Evolutionary conservation across 2,797 vertebrate species (phyloP).

Genomic region (Phrynocephalus guinanensis): DNA sequence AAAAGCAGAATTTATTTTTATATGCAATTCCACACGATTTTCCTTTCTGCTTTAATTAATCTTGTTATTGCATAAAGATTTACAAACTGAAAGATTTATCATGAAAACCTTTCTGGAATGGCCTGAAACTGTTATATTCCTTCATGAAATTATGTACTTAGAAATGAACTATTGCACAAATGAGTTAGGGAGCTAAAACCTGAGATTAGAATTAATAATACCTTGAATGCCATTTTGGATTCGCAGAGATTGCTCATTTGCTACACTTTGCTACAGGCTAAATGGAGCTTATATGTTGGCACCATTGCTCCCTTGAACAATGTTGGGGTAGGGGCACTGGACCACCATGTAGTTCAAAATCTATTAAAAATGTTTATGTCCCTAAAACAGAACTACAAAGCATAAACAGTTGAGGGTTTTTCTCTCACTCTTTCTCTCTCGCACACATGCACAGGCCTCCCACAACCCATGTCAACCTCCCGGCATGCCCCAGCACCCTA

Average conservation of each 20-base stretch:
- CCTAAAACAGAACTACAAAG: too few relatives aligned
- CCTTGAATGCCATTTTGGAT: slow-evolving; percentile 64
- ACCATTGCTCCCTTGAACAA: slow-evolving; percentile 15
- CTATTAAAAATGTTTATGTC: too few relatives aligned
- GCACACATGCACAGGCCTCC: too few relatives aligned
- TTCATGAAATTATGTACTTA: slow-evolving; percentile 70
- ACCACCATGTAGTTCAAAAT: too few relatives aligned
- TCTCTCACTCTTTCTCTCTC: too few relatives aligned
- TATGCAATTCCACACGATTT: slow-evolving; percentile 72
- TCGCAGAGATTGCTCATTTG: slow-evolving; percentile 54
- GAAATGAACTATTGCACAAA: slow-evolving; percentile 69
- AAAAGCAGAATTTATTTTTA: slow-evolving; percentile 69
- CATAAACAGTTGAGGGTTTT: too few relatives aligned
- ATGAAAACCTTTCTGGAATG: slow-evolving; percentile 64
- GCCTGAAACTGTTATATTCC: slow-evolving; percentile 67
- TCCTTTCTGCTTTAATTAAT: slow-evolving; percentile 70
- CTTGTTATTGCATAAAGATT: slow-evolving; percentile 63
- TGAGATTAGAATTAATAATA: slow-evolving; percentile 56
- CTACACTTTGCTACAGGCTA: slow-evolving; percentile 61
- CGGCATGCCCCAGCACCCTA: too few relatives aligned
- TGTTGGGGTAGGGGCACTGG: too few relatives aligned
- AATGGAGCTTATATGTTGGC: slow-evolving; percentile 39
- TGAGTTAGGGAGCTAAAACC: slow-evolving; percentile 64
- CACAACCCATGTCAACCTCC: too few relatives aligned
- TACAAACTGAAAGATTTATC: slow-evolving; percentile 67